phyloP scores from a whole-genome alignment of 2,888 invertebrate genomes.

The Drosophila lutescens region DNA sequence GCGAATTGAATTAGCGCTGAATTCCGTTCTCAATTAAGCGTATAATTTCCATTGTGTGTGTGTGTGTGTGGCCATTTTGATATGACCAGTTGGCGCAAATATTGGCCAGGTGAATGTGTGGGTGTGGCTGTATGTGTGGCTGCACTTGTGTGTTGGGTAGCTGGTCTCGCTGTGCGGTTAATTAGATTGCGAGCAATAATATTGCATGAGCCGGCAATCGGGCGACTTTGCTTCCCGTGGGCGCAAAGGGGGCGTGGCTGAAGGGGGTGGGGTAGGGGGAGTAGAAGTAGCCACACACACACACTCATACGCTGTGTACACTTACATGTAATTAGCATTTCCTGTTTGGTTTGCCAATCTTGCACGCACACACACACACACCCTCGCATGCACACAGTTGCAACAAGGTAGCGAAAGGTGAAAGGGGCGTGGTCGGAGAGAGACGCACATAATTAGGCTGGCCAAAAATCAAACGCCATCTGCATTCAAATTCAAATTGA shows the following conservation, averaged over 20 bases:
- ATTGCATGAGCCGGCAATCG: slow-evolving; percentile 52
- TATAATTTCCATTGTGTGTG: slow-evolving; percentile 49
- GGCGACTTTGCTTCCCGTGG: slow-evolving; percentile 21
- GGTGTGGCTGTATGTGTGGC: not conserved
- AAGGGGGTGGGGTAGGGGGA: not conserved
- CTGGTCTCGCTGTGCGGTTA: slow-evolving; percentile 52
- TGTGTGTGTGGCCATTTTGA: slow-evolving; percentile 21
- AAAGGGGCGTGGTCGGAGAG: not conserved
- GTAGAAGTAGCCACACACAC: slow-evolving; percentile 44
- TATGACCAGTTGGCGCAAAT: slow-evolving; percentile 39
- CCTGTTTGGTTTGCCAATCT: slow-evolving; percentile 48
- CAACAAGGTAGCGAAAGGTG: not conserved
- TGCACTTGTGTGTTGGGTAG: slow-evolving; percentile 10
- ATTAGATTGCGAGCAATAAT: slow-evolving; percentile 74
- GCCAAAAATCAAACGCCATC: slow-evolving; percentile 63
- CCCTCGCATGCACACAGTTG: not conserved
- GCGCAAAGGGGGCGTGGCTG: not conserved
- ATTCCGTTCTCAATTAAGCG: slow-evolving; percentile 72
- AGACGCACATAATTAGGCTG: slow-evolving; percentile 38
- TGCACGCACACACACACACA: slow-evolving; percentile 17
- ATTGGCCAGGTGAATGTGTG: slow-evolving; percentile 33
- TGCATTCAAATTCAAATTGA: slow-evolving; percentile 48
- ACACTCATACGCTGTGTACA: slow-evolving; percentile 33
- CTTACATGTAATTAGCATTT: slow-evolving; percentile 74
- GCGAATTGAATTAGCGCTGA: slow-evolving; percentile 67